A percentile compares a stretch with the other conserved stretches of the same genome.
These are phyloP conservation scores for Cerastis leucographa DNA, from an alignment of 2,888 invertebrate species.

Conservation along the genomic window DNA sequence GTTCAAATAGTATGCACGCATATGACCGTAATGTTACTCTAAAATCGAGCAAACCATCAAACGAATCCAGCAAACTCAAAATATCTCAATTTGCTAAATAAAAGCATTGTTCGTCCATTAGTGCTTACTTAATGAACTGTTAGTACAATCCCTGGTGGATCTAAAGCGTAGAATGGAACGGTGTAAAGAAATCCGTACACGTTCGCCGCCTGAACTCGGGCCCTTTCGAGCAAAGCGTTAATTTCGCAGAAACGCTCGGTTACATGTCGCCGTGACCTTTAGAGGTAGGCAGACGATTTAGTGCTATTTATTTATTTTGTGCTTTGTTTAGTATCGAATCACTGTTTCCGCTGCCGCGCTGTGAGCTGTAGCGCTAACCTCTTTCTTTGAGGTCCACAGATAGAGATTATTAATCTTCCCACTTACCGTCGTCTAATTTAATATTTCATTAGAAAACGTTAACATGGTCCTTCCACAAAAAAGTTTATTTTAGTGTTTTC, in stretches of 20 bases:
- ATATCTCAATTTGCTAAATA: constrained; percentile 45
- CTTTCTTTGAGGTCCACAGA: not conserved
- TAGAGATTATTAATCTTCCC: not conserved
- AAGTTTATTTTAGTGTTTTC: not conserved
- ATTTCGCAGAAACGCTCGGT: constrained; percentile 47
- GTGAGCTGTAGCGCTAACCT: no score
- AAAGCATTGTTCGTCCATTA: constrained; percentile 39
- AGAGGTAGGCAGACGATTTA: constrained; percentile 39
- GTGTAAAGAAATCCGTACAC: constrained; percentile 56
- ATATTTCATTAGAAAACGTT: no score
- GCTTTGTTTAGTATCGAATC: constrained; percentile 24
- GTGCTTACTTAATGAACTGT: constrained; percentile 44
- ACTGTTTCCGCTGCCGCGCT: not conserved
- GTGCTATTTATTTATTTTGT: constrained; percentile 38
- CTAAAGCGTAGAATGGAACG: constrained; percentile 41
- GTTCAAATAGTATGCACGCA: not conserved
- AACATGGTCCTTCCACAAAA: no score
- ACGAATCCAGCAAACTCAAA: not conserved
- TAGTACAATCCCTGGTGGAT: constrained; percentile 38
- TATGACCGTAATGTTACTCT: not conserved
- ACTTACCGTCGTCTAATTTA: no score
- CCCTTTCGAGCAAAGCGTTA: constrained; percentile 54
- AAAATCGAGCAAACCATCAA: not conserved
- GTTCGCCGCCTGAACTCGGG: constrained; percentile 43
- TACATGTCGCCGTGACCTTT: constrained; percentile 49